Evolutionary conservation across 2,113 vertebrate genomes (phyloP), one percentile per base, ranked within the genome.

Genomic region (Pycnonotus jocosus): DNA sequence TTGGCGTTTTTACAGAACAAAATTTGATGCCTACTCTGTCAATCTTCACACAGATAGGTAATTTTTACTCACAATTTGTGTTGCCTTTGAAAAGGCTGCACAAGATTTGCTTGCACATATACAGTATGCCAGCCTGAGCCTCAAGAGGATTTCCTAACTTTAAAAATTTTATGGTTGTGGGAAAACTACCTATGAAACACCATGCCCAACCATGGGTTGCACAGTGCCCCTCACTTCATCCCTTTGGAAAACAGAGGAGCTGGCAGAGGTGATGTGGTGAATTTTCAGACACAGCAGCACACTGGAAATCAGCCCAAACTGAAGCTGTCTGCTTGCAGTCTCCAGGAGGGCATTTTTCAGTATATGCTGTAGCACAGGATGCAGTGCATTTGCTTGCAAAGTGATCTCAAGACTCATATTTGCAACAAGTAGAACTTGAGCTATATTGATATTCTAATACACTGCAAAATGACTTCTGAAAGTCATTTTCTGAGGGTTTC

Each of bases 151-250:
- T 45, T 68, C 18, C 47, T 91, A 81, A 31, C 38, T 44, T 65
- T 11, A 77, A 45, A 65, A 82, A 54, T 22, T 1, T 9, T 57
- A 38, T 12, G 20, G 6, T 83, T 93, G 88, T 0, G 0, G 22
- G 20, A 64, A 71, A 57, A 78, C 22, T 74, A 11, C 15, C 40
- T 20, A 23, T 3, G 69, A n/a, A 68, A 68, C 6, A 64, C 11
- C n/a, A 48, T 5, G 51, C 5, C 50, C 17, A 71, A 37, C 18
- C 0, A 0, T 13, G 45, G 35, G 72, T 81, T 68, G 65, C 20
- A 68, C 24, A 50, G 7, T 25, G 28, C 4, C 23, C 54, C 28
- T 54, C 40, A 53, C 37, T 37, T 45, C 30, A 69, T 18, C 15
- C n/a, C 16, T 45, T 0, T 14, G 4, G 61, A 58, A 88, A 83